Conservation (phyloP, 2,113 vertebrate species). For the Alligator mississippiensis region DNA sequence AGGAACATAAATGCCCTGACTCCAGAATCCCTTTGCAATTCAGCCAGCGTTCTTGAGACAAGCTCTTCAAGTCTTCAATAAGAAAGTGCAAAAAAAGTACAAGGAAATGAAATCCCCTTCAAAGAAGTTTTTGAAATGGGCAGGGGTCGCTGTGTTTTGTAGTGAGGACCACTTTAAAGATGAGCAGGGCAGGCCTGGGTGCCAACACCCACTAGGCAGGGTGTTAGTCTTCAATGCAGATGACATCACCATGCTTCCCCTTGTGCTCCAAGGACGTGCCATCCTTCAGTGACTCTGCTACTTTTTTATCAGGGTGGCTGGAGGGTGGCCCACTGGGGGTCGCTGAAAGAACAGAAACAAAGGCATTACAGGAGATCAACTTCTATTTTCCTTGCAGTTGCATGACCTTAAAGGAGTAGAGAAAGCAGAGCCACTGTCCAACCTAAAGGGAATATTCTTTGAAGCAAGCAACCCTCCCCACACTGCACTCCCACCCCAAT, state of each 20-base stretch:
- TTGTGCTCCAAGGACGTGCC: constrained; percentile 75
- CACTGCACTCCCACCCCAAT: neutral
- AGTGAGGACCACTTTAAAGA: constrained; percentile 52
- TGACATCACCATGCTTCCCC: constrained; percentile 77
- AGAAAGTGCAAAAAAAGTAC: constrained; percentile 83
- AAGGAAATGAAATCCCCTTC: constrained; percentile 62
- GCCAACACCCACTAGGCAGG: neutral
- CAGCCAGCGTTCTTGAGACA: constrained; percentile 62
- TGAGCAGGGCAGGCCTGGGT: neutral
- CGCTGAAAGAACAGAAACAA: constrained; percentile 69
- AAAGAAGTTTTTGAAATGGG: constrained; percentile 19
- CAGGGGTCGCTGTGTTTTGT: neutral
- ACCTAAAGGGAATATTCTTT: neutral
- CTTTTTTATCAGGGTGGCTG: constrained; percentile 82
- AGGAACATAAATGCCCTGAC: neutral
- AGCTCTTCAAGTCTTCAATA: constrained; percentile 78
- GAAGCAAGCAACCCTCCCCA: neutral
- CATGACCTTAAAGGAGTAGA: neutral
- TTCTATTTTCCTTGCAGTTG: neutral
- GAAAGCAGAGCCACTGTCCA: neutral
- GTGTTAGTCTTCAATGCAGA: constrained; percentile 81
- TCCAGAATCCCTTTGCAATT: neutral
- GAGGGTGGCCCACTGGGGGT: constrained; percentile 78
- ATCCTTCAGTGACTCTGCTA: constrained; percentile 79
- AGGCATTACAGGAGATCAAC: neutral